phyloP scores from a whole-genome alignment of 2,888 invertebrate genomes.

The Tridacna gigas region DNA sequence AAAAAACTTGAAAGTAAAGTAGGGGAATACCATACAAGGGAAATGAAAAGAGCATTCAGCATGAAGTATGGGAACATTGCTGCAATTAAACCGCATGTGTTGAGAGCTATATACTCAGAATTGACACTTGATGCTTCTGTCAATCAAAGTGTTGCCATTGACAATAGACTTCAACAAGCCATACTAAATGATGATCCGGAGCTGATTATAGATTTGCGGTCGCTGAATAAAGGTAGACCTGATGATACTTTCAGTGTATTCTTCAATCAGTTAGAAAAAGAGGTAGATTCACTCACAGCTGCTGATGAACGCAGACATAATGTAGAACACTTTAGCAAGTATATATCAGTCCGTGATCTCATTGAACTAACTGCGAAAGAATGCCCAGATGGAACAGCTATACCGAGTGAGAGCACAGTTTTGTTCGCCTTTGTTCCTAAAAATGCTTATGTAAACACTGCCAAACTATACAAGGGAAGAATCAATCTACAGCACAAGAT shows the following conservation, averaged over 20 bases:
- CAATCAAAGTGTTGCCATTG: too few relatives aligned
- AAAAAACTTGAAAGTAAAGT: too few relatives aligned
- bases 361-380: slow-evolving; percentile 25
- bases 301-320: slow-evolving; percentile 58
- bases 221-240: too few relatives aligned
- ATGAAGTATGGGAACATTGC: too few relatives aligned
- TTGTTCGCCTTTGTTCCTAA: slow-evolving; percentile 49
- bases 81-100: too few relatives aligned
- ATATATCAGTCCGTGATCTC: slow-evolving; percentile 44
- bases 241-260: slow-evolving; percentile 11
- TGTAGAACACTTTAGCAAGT: slow-evolving; percentile 39
- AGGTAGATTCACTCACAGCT: slow-evolving; percentile 41
- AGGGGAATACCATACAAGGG: too few relatives aligned
- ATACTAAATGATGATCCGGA: too few relatives aligned
- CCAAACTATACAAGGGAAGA: slow-evolving; percentile 26
- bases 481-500: slow-evolving; percentile 27
- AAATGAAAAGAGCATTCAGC: too few relatives aligned
- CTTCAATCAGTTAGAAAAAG: slow-evolving; percentile 30
- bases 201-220: too few relatives aligned
- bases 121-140: too few relatives aligned
- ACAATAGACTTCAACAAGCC: too few relatives aligned
- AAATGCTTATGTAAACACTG: slow-evolving; percentile 34
- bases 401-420: slow-evolving; percentile 52
- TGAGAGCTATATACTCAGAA: too few relatives aligned
- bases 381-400: slow-evolving; percentile 21